Percentiles rank a stretch among this genome's conserved stretches.
Conservation (phyloP, 1,140 invertebrate genomes). For the Cepaea nemoralis region DNA sequence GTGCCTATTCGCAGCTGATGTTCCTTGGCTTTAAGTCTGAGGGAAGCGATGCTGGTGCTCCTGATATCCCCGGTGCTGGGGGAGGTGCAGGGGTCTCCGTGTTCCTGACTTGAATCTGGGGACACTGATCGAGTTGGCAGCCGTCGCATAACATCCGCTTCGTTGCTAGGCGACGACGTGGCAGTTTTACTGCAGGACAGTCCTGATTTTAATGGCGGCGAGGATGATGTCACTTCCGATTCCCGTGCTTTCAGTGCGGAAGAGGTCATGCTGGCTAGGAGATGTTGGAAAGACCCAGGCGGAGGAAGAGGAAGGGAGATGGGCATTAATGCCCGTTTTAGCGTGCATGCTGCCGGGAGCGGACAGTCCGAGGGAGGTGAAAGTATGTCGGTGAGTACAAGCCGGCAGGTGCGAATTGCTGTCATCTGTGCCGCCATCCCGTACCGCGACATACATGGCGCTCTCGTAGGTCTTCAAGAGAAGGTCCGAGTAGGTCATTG, state of each 20-base stretch:
- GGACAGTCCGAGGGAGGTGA: conserved; percentile 42
- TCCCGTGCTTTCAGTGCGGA: conserved; percentile 77
- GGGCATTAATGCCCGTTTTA: conserved; percentile 46
- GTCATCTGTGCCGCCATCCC: conserved; percentile 34
- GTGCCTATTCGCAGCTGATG: conserved; percentile 15
- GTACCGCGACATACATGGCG: conserved; percentile 55
- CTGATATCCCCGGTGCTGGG: neutral
- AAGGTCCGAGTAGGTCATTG: conserved; percentile 75
- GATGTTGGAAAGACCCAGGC: conserved; percentile 84
- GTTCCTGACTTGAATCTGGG: neutral
- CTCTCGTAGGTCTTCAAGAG: conserved; percentile 84
- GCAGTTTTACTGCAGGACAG: neutral
- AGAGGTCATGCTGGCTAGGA: conserved; percentile 82
- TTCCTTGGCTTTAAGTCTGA: conserved; percentile 33
- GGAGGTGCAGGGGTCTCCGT: neutral
- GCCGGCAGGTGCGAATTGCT: conserved; percentile 26
- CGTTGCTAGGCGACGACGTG: neutral
- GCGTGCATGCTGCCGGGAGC: neutral
- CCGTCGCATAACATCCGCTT: neutral
- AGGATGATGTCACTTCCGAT: conserved; percentile 13
- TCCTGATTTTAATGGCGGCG: neutral
- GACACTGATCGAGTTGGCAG: neutral
- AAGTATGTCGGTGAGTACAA: conserved; percentile 33
- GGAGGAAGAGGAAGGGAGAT: conserved; percentile 61
- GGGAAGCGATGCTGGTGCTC: conserved; percentile 20